These are phyloP conservation scores for Drosophila borborema DNA, from an alignment of 2,888 invertebrate genomes.

Conservation along the genomic window DNA sequence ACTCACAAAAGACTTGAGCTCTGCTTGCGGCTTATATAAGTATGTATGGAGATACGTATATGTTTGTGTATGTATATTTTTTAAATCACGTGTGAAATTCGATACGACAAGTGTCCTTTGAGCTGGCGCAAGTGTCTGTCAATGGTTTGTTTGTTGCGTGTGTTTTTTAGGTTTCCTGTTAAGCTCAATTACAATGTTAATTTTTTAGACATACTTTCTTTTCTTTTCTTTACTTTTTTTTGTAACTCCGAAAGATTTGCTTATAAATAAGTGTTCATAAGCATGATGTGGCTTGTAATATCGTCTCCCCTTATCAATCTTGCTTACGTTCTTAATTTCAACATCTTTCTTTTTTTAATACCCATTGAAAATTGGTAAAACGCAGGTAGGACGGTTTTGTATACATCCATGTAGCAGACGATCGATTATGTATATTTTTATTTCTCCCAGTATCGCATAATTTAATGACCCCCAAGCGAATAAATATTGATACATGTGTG, in stretches of 20 bases:
- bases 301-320: constrained; percentile 16
- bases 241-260: constrained; percentile 17
- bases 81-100: constrained; percentile 79
- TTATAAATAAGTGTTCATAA: constrained; percentile 8
- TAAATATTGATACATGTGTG: neutral
- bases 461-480: neutral
- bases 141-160: constrained; percentile 43
- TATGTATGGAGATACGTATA: too few species aligned
- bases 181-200: constrained; percentile 84
- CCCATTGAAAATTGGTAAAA: neutral
- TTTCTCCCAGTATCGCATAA: too few species aligned
- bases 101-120: constrained; percentile 75
- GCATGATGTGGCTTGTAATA: constrained; percentile 23
- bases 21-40: constrained; percentile 40
- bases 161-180: constrained; percentile 85
- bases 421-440: too few species aligned
- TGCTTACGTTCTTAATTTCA: constrained; percentile 25
- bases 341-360: constrained; percentile 64
- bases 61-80: constrained; percentile 25
- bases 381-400: neutral
- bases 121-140: constrained; percentile 49
- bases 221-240: constrained; percentile 27
- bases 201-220: constrained; percentile 52
- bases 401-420: neutral
- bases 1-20: constrained; percentile 58